Evolutionary conservation across 2,797 vertebrate species (phyloP).

Genomic region (Phylloscopus collybita): DNA sequence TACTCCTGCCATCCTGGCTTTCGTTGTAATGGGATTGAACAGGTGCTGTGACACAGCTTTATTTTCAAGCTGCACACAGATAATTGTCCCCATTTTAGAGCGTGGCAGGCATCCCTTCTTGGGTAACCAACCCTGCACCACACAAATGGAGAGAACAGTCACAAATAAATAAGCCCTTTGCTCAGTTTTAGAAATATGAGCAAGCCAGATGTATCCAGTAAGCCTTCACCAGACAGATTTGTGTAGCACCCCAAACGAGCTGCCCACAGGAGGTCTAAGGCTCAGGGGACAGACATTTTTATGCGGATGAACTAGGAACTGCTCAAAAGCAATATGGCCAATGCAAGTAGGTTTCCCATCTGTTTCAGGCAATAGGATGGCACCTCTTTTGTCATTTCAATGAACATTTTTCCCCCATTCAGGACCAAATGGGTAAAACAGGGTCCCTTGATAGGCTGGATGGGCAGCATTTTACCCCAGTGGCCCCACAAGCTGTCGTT

Average conservation of each 20-base stretch:
- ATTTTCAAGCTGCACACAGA: not conserved
- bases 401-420: not conserved
- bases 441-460: not conserved
- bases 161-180: conserved; percentile 12
- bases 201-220: not conserved
- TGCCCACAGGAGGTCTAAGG: not conserved
- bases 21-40: conserved; percentile 3
- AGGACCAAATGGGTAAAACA: not conserved
- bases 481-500: not conserved
- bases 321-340: not conserved
- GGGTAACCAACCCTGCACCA: not conserved
- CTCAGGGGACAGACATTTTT: not conserved
- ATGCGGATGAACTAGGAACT: not conserved
- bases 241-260: not conserved
- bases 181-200: not conserved
- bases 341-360: conserved; percentile 7
- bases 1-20: not conserved
- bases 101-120: not conserved
- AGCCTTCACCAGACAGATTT: not conserved
- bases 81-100: not conserved
- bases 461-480: not conserved
- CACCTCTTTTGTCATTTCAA: not conserved
- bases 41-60: not conserved
- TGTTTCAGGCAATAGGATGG: not conserved
- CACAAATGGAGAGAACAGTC: not conserved